Conservation (phyloP, 2,888 invertebrate species). For the Apotomis betuletana region DNA sequence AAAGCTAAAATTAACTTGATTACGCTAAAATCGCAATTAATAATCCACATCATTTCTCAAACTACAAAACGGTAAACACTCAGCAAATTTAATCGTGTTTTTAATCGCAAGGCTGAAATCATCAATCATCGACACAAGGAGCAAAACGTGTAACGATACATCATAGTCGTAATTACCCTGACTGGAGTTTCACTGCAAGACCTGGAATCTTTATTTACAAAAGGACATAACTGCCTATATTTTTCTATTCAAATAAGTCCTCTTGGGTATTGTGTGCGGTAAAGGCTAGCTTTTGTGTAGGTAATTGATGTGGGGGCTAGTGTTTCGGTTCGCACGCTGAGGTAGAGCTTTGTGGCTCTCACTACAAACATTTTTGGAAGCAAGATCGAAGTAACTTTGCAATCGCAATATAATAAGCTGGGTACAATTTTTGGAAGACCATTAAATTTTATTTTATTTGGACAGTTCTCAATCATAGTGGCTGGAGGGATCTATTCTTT, state of each 20-base stretch:
- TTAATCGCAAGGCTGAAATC: constrained; percentile 23
- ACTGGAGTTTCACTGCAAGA: constrained; percentile 27
- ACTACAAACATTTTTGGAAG: not conserved
- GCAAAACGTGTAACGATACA: constrained; percentile 34
- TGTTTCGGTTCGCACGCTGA: constrained; percentile 21
- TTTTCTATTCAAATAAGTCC: not conserved
- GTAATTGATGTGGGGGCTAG: constrained; percentile 32
- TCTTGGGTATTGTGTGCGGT: constrained; percentile 1
- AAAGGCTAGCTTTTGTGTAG: constrained; percentile 31
- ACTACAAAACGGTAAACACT: not conserved
- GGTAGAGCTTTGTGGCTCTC: constrained; percentile 7
- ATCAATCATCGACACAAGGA: constrained; percentile 33
- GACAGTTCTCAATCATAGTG: too few species aligned
- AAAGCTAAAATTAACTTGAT: not conserved
- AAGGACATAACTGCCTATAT: not conserved
- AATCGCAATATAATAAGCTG: too few species aligned
- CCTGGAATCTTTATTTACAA: not conserved
- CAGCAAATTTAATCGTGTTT: constrained; percentile 18
- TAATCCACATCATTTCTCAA: not conserved
- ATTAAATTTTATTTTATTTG: too few species aligned
- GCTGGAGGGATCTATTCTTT: too few species aligned
- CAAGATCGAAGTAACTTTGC: too few species aligned
- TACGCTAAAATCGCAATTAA: not conserved
- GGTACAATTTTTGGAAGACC: not conserved
- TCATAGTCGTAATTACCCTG: constrained; percentile 37